Evolutionary conservation across 2,113 vertebrate species (phyloP), one percentile per base, ranked within the genome.

Genomic region (Ia io): DNA sequence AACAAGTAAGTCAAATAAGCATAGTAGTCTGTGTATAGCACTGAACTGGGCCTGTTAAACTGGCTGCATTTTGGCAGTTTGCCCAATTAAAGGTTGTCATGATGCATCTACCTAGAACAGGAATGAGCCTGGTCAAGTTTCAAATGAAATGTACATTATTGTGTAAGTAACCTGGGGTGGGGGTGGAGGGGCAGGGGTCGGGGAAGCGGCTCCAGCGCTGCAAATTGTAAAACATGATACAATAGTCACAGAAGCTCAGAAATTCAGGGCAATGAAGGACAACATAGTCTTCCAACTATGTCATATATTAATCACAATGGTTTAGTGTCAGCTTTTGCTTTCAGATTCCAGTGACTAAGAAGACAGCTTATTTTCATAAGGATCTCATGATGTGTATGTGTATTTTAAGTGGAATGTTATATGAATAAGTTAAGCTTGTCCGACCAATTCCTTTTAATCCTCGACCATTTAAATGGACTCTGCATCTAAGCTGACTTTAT

Each of bases 331-430:
- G 79, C 70, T 49, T 95, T 95, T 71, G 92, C 93, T 94, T 93
- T 97, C 86, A 94, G 82, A 93, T 94, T 88, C 88, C 82, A 92
- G 73, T 77, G 88, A 76, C 42, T 80, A 86, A 84, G 90, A 89
- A 90, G 95, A 77, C 85, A 89, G 95, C 95, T 97, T 97, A 95
- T 96, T 97, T 97, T 97, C 70, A 86, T 95, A 97, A 95, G 96
- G 88, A 91, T 97, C 92, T 96, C 95, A 22, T 95, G 95, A 95
- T 95, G 87, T 92, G 80, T 88, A 32, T 92, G 95, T 96, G 82
- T 94, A n/a, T 86, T 95, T 96, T 93, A 96, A 95, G 92, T 76
- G 83, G 70, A 96, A 96, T 84, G 94, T 91, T 95, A 65, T 9
- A 93, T 91, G 92, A 98, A 97, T 96, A 95, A 96, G 83, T 96